Conservation (phyloP, 2,797 vertebrate species). For the Hapalemur alaotrensis region DNA sequence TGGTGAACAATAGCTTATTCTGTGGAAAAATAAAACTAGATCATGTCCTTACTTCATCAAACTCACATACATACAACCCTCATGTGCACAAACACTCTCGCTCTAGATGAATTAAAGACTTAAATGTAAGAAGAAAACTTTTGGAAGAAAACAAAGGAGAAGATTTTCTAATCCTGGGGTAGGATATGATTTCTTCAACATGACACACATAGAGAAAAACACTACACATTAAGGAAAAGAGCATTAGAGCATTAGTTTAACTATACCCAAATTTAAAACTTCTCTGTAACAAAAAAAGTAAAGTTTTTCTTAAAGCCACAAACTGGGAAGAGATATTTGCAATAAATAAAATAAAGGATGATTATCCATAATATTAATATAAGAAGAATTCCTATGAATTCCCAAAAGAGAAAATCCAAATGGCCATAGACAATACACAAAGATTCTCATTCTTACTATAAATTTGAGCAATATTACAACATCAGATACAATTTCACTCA, state of each 20-base stretch:
- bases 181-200: background rate
- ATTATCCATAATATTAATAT: background rate
- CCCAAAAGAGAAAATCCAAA: background rate
- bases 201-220: background rate
- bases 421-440: background rate
- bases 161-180: background rate
- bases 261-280: background rate
- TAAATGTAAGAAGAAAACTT: background rate
- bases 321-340: background rate
- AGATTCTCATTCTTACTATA: background rate
- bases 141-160: background rate
- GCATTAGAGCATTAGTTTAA: background rate
- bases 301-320: background rate
- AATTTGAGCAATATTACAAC: background rate
- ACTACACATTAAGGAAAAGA: background rate
- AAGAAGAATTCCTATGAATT: background rate
- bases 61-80: background rate
- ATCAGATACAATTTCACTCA: background rate
- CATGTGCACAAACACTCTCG: background rate
- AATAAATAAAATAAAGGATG: background rate
- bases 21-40: background rate
- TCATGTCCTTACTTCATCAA: background rate
- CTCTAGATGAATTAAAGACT: background rate
- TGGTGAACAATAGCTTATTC: background rate
- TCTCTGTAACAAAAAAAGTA: background rate